Conservation (phyloP, 2,888 invertebrate genomes). For the Apoda limacodes region DNA sequence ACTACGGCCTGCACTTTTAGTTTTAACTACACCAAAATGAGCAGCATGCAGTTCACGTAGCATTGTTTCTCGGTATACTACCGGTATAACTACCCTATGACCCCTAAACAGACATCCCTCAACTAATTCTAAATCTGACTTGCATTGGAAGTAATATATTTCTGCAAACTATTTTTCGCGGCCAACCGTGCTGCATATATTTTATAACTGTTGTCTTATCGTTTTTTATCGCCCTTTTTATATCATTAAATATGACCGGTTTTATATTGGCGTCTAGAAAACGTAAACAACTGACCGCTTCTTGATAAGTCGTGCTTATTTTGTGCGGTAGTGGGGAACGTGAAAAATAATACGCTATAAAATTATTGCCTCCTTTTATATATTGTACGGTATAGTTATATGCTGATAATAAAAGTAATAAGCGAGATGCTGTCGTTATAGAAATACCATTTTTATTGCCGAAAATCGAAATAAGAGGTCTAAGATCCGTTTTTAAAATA, state of each 20-base stretch:
- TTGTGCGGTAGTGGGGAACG: constrained; percentile 9
- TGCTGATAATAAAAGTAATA: constrained; percentile 14
- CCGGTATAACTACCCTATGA: constrained; percentile 14
- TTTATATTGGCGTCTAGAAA: no score
- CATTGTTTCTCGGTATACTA: constrained; percentile 5
- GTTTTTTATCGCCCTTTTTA: constrained; percentile 6
- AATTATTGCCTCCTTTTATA: constrained; percentile 10
- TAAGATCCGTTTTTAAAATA: no score
- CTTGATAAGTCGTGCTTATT: no score
- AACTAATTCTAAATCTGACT: constrained; percentile 14
- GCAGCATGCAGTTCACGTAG: no score
- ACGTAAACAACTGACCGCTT: no score
- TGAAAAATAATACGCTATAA: constrained; percentile 15
- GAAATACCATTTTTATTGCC: constrained; percentile 13
- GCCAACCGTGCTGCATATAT: constrained; percentile 17
- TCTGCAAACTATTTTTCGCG: constrained; percentile 15
- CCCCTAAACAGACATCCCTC: constrained; percentile 16
- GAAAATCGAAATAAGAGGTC: constrained; percentile 11
- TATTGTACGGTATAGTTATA: constrained; percentile 17
- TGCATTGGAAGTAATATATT: constrained; percentile 14
- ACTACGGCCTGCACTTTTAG: constrained; percentile 13
- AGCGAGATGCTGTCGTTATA: constrained; percentile 12
- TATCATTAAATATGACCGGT: constrained; percentile 10
- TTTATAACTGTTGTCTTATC: no score
- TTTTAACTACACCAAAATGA: constrained; percentile 18